These are phyloP conservation scores for Drosophila macrothrix DNA, from an alignment of 2,888 invertebrate species.

Conservation along the genomic window DNA sequence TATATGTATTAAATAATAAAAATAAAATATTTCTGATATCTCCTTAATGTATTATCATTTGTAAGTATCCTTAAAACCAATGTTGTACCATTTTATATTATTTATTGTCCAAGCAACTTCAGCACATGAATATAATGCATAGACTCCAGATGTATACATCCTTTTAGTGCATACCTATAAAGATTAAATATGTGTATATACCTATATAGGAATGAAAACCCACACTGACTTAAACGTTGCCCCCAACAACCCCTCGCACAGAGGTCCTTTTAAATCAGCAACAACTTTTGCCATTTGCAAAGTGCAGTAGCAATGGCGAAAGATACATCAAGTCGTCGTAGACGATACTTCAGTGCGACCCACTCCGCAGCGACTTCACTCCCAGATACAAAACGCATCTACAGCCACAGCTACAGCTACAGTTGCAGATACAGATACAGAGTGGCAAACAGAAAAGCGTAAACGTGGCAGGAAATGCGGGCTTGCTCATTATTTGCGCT, in stretches of 20 bases:
- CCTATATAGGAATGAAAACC: neutral
- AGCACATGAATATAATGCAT: neutral
- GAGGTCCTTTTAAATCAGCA: constrained; percentile 38
- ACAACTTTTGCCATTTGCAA: constrained; percentile 76
- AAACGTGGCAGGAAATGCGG: constrained; percentile 81
- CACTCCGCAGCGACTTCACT: constrained; percentile 23
- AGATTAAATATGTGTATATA: neutral
- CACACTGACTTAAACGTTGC: neutral
- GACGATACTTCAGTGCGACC: constrained; percentile 61
- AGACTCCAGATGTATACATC: neutral
- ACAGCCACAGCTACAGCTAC: constrained; percentile 48
- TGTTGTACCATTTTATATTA: neutral
- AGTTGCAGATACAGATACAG: constrained; percentile 51
- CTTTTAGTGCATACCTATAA: constrained; percentile 1
- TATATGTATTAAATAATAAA: neutral
- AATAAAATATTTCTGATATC: no score
- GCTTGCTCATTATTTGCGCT: constrained; percentile 80
- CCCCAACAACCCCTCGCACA: constrained; percentile 11
- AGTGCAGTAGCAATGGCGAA: constrained; percentile 67
- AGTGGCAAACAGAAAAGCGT: constrained; percentile 46
- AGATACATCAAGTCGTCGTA: constrained; percentile 76
- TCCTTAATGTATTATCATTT: no score
- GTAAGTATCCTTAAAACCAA: neutral
- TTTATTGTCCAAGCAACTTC: neutral
- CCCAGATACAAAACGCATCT: constrained; percentile 49